Evolutionary conservation across 1,140 invertebrate genomes (phyloP).

Genomic region (Bombus ignitus): DNA sequence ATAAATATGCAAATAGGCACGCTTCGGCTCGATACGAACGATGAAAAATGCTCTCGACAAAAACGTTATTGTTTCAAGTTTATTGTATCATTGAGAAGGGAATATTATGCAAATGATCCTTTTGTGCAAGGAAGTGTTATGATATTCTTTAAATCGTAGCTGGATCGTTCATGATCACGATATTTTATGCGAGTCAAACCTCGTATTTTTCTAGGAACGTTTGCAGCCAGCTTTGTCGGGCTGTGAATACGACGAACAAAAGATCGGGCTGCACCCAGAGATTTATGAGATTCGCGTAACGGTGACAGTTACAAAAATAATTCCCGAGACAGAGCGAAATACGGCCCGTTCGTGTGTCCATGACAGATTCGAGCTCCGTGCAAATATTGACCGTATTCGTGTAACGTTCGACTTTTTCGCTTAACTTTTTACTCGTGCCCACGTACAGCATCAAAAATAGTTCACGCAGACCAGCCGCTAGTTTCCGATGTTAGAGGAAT

Average conservation of each 20-base stretch:
- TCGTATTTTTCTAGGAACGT: slow-evolving; percentile 6
- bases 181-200: slow-evolving; percentile 1
- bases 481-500: background rate
- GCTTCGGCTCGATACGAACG: background rate
- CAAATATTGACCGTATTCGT: slow-evolving; percentile 26
- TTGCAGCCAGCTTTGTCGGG: slow-evolving; percentile 15
- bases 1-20: background rate
- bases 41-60: background rate
- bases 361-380: slow-evolving; percentile 30
- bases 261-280: background rate
- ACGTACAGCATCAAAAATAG: background rate
- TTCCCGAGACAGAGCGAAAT: slow-evolving; percentile 25
- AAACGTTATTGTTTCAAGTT: background rate
- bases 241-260: slow-evolving; percentile 20
- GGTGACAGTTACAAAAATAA: slow-evolving; percentile 46
- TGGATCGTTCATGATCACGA: background rate
- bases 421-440: background rate
- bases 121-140: background rate
- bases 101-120: slow-evolving; percentile 6
- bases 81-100: background rate
- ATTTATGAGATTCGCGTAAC: slow-evolving; percentile 30
- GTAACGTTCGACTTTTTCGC: background rate
- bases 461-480: background rate
- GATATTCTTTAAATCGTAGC: background rate
- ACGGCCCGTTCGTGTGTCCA: slow-evolving; percentile 9